A percentile compares a stretch with the other conserved stretches of the same genome.
Evolutionary conservation across 2,888 invertebrate species (phyloP).

Genomic region (Lepidocyrtinus sp.): DNA sequence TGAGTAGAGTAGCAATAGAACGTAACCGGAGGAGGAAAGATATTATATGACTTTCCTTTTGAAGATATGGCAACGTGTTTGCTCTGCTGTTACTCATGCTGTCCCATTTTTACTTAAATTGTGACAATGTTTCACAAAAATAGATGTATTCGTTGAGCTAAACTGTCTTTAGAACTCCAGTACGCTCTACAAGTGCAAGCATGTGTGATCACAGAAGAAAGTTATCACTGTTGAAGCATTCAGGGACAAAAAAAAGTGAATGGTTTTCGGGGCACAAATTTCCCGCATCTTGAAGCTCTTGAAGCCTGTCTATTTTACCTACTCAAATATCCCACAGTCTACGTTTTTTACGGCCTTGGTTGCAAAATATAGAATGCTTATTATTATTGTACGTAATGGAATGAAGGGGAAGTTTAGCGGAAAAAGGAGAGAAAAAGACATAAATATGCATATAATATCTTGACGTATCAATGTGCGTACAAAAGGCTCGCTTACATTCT

Average conservation of each 20-base stretch:
- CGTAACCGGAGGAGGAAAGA: not conserved
- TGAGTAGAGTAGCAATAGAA: not conserved
- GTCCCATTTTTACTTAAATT: not conserved
- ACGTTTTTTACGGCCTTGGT: too few relatives aligned
- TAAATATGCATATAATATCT: not conserved
- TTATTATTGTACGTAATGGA: not conserved
- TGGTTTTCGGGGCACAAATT: too few relatives aligned
- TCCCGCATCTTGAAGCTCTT: too few relatives aligned
- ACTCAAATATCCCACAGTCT: too few relatives aligned
- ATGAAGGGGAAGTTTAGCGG: not conserved
- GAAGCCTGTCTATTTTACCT: too few relatives aligned
- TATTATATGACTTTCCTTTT: too few relatives aligned
- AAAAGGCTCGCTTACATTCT: not conserved
- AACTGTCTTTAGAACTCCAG: too few relatives aligned
- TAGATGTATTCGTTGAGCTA: too few relatives aligned
- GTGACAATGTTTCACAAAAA: not conserved
- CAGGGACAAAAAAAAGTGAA: too few relatives aligned
- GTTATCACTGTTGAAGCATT: too few relatives aligned
- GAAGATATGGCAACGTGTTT: too few relatives aligned
- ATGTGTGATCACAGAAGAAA: not conserved
- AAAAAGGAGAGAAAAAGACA: not conserved
- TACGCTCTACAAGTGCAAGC: not conserved
- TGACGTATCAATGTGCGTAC: not conserved
- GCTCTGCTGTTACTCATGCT: not conserved
- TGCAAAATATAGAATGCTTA: too few relatives aligned